Base-by-base conservation (phyloP, 2,797 vertebrate species). In the Molossus molossus region DNA sequence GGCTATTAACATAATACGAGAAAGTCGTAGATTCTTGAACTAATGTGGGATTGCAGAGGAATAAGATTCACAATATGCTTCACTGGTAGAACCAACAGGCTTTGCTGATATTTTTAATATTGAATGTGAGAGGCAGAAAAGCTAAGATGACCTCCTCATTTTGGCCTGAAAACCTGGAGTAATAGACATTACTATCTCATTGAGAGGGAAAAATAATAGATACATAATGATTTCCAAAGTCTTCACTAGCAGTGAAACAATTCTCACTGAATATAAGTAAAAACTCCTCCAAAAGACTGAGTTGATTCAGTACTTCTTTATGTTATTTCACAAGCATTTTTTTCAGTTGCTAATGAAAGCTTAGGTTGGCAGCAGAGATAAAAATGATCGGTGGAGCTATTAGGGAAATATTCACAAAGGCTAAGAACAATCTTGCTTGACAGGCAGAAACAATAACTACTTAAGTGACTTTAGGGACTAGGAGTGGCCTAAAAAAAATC, bases 381-480 rank as follows among this genome's bases (percentile, higher is more conserved):
- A 90, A 97, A 97, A 96, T 94, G 94, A 97, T 93, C 95, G 93
- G 89, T 95, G 72, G 91, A 73, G 57, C 64, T 92, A 53, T 97
- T 96, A 96, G 89, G 80, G 87, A 91, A 94, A 96, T 95, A 91
- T 37, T 95, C 87, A 72, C 21, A 27, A 50, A 95, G 55, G 72
- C 95, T 94, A 96, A 92, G 11, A 92, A 73, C 87, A 89, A 55
- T 82, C 87, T 94, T 90, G 76, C 72, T 96, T 92, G 83, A 97
- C 89, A 95, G 93, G 33, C 77, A 96, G 95, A 93, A 94, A 91
- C 64, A 93, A 88, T 86, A 85, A 92, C 69, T 83, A 29, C 81
- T 94, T 76, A 87, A 87, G n/a, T 85, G 62, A 37, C 64, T 95
- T 85, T 90, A 73, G 60, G 33, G 29, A 33, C 40, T 14, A 27